These are phyloP conservation scores for Xestia sexstrigata DNA, from an alignment of 2,888 invertebrate species.

Conservation along the genomic window DNA sequence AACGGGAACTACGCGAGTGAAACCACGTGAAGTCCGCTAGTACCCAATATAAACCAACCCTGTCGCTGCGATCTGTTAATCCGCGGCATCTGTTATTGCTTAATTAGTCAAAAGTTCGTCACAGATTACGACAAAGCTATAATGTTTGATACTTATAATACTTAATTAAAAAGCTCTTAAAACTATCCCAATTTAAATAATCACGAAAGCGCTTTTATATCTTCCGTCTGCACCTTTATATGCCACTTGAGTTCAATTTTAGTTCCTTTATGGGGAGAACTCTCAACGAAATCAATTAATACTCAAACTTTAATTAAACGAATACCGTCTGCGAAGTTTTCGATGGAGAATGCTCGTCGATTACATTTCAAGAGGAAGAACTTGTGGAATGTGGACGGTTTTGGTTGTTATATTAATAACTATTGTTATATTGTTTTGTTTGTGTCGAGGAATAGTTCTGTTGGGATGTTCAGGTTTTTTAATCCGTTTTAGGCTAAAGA, in stretches of 20 bases:
- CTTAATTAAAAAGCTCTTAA: slow-evolving; percentile 1
- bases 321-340: slow-evolving; percentile 65
- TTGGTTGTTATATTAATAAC: slow-evolving; percentile 29
- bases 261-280: slow-evolving; percentile 49
- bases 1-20: too few species aligned
- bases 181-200: slow-evolving; percentile 47
- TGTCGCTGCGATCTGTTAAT: too few species aligned
- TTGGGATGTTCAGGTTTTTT: too few species aligned
- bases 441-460: background rate
- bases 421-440: slow-evolving; percentile 4
- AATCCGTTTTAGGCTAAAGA: too few species aligned
- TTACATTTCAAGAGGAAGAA: slow-evolving; percentile 37
- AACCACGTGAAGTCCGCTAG: too few species aligned
- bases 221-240: slow-evolving; percentile 38
- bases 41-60: too few species aligned
- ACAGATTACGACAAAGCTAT: background rate
- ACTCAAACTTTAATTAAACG: slow-evolving; percentile 74
- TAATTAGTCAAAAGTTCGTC: background rate
- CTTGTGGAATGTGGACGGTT: slow-evolving; percentile 28
- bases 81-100: background rate
- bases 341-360: slow-evolving; percentile 53
- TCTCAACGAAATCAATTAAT: slow-evolving; percentile 71
- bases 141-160: background rate
- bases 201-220: slow-evolving; percentile 24
- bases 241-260: slow-evolving; percentile 59